Evolutionary conservation across 2,113 vertebrate species (phyloP).

Genomic region (Tor tambroides): DNA sequence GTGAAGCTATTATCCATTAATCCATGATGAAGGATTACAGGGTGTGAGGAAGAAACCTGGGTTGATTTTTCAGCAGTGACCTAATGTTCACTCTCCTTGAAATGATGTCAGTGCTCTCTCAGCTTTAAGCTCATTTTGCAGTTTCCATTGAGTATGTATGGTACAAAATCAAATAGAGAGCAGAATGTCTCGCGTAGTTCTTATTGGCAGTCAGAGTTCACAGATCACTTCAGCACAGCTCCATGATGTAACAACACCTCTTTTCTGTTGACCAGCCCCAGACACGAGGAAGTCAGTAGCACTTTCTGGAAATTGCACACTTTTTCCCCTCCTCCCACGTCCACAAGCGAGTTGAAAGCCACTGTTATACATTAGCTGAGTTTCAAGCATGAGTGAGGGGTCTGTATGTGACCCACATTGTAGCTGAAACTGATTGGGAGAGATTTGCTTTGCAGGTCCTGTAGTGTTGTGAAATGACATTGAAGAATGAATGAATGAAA

Average conservation of each 20-base stretch:
- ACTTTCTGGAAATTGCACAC: background rate
- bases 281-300: constrained; percentile 3
- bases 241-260: background rate
- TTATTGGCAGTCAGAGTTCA: constrained; percentile 16
- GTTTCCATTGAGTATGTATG: background rate
- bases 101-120: background rate
- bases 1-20: constrained; percentile 18
- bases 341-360: background rate
- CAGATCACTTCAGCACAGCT: background rate
- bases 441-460: constrained; percentile 3
- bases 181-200: background rate
- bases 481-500: constrained; percentile 63
- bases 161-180: background rate
- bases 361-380: background rate
- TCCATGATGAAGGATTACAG: constrained; percentile 21
- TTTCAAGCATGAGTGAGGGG: background rate
- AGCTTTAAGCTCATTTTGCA: background rate
- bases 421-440: constrained; percentile 8
- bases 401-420: constrained; percentile 21
- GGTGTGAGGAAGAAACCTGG: constrained; percentile 2
- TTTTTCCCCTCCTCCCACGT: background rate
- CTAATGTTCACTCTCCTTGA: background rate
- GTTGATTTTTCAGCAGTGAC: constrained; percentile 21
- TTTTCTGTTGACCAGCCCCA: constrained; percentile 2
- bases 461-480: constrained; percentile 45